Conservation (phyloP, 2,888 invertebrate genomes). For the Nymphalis urticae region DNA sequence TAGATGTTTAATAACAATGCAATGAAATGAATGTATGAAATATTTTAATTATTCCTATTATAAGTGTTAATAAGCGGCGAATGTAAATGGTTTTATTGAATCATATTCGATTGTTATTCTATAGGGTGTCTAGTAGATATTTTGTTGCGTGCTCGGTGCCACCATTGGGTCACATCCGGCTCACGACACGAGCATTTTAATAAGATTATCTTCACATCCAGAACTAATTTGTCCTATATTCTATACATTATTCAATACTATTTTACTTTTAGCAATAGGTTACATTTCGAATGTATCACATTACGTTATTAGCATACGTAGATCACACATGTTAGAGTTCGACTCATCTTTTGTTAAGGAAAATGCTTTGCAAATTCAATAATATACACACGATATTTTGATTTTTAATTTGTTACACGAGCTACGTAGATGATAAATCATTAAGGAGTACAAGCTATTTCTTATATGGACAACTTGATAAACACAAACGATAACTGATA, state of each 20-base stretch:
- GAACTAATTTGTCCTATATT: neutral
- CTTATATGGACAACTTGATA: no score
- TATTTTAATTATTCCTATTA: conserved; percentile 7
- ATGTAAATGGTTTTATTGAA: conserved; percentile 7
- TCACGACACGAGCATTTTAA: conserved; percentile 24
- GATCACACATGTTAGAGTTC: no score
- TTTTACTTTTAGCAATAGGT: no score
- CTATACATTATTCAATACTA: neutral
- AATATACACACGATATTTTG: no score
- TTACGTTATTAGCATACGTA: no score
- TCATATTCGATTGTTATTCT: conserved; percentile 24
- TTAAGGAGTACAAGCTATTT: no score
- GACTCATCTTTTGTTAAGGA: no score
- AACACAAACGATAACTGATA: no score
- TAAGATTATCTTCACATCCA: conserved; percentile 4
- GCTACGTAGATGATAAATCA: no score
- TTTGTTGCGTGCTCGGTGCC: conserved; percentile 16
- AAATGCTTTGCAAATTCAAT: no score
- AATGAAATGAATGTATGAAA: neutral
- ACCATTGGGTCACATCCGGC: conserved; percentile 28
- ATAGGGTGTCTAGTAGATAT: conserved; percentile 17
- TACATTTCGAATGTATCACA: no score
- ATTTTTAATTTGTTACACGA: no score
- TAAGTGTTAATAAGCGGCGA: conserved; percentile 4
- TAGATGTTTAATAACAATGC: neutral